A percentile compares a stretch with the other conserved stretches of the same genome.
These are phyloP conservation scores for Ramazzottius varieornatus DNA, from an alignment of 2,888 invertebrate species.

Conservation along the genomic window DNA sequence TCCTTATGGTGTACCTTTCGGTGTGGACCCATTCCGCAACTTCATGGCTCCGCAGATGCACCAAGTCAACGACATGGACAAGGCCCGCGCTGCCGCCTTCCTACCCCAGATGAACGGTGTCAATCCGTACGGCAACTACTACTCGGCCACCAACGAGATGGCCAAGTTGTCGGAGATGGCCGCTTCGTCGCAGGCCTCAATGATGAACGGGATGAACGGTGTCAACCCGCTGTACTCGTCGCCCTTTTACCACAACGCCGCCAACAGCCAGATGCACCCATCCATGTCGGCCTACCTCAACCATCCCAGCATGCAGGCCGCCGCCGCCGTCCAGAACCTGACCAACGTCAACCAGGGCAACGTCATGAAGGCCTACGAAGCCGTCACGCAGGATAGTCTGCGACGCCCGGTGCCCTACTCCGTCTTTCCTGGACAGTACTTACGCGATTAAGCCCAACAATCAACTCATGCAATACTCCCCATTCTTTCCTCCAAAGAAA, in stretches of 20 bases:
- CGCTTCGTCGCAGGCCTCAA: not conserved
- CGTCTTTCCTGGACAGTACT: slow-evolving; percentile 1
- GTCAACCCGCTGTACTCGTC: not conserved
- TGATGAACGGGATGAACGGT: not conserved
- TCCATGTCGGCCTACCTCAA: not conserved
- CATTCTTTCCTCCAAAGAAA: too few species aligned
- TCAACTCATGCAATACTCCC: too few species aligned
- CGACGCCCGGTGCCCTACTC: not conserved
- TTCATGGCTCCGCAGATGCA: slow-evolving; percentile 1
- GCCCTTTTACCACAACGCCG: not conserved
- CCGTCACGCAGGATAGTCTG: not conserved
- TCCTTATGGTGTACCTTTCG: slow-evolving; percentile 12
- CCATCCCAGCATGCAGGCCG: slow-evolving; percentile 1
- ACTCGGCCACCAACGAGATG: not conserved
- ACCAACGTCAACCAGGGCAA: not conserved
- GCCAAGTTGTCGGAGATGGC: not conserved
- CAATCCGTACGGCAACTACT: not conserved
- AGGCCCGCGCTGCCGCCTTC: not conserved
- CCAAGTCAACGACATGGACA: not conserved
- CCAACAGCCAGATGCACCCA: not conserved
- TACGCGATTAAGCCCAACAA: not conserved
- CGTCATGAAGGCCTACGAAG: not conserved
- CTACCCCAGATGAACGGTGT: not conserved
- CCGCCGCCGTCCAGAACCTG: not conserved
- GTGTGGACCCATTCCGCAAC: not conserved